phyloP scores from a whole-genome alignment of 1,140 invertebrate species.

The Heliconius hermathena region DNA sequence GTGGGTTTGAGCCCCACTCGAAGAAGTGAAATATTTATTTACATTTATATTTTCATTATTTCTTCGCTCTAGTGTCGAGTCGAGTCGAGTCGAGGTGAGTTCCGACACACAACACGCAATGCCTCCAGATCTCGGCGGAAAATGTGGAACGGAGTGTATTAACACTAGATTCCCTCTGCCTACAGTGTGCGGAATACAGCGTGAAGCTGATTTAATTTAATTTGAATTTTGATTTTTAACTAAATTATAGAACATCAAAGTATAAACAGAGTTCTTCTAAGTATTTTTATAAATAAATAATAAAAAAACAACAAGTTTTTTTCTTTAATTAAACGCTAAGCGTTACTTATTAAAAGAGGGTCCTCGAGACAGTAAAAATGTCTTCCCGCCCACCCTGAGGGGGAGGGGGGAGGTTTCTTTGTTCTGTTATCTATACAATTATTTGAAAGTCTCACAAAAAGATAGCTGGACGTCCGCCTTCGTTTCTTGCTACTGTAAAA shows the following conservation, averaged over 20 bases:
- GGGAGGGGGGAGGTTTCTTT: constrained; percentile 63
- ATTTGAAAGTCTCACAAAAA: constrained; percentile 79
- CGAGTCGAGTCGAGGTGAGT: too few species aligned
- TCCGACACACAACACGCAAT: too few species aligned
- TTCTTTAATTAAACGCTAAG: constrained; percentile 61
- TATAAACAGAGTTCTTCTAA: background rate
- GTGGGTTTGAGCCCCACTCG: too few species aligned
- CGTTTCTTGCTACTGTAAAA: constrained; percentile 38
- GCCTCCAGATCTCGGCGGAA: too few species aligned
- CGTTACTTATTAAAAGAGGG: constrained; percentile 68
- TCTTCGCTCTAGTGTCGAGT: too few species aligned
- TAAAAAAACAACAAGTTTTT: constrained; percentile 39
- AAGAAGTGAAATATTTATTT: too few species aligned
- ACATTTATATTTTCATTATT: too few species aligned
- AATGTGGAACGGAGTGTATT: too few species aligned
- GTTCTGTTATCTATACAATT: constrained; percentile 80
- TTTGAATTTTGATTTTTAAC: too few species aligned
- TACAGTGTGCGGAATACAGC: too few species aligned
- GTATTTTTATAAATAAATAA: background rate
- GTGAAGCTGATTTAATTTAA: background rate
- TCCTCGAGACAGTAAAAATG: constrained; percentile 69
- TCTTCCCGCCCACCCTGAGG: constrained; percentile 50
- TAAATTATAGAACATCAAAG: too few species aligned
- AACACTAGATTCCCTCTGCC: too few species aligned
- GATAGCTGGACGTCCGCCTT: constrained; percentile 66